phyloP scores from a whole-genome alignment of 2,888 invertebrate species.

The Ramazzottius varieornatus region DNA sequence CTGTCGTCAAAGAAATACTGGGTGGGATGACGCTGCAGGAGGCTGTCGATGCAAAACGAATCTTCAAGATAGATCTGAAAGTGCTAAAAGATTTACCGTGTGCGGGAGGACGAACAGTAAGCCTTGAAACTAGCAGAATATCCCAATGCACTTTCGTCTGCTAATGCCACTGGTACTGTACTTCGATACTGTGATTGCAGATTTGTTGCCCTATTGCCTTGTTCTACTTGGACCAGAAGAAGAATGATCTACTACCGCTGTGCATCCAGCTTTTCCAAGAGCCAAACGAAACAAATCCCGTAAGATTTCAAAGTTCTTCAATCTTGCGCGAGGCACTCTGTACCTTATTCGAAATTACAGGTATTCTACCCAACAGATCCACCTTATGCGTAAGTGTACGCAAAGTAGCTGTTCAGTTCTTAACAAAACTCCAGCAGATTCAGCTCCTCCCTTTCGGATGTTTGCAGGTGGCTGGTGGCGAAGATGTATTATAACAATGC shows the following conservation, averaged over 20 bases:
- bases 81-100: conserved; percentile 5
- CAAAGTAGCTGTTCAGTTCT: not conserved
- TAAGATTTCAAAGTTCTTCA: not conserved
- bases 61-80: conserved; percentile 22
- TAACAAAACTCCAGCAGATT: not conserved
- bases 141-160: too few species aligned
- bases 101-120: not conserved
- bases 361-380: conserved; percentile 9
- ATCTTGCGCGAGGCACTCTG: not conserved
- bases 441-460: not conserved
- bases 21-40: not conserved
- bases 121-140: too few species aligned
- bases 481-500: conserved; percentile 26
- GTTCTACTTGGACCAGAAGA: conserved; percentile 21
- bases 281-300: conserved; percentile 23
- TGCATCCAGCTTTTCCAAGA: conserved; percentile 26
- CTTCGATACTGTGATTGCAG: too few species aligned
- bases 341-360: not conserved
- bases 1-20: not conserved
- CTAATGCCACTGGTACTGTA: too few species aligned
- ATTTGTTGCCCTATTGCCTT: conserved; percentile 23
- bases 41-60: conserved; percentile 13
- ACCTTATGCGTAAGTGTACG: not conserved
- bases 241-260: conserved; percentile 19
- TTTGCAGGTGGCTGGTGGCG: conserved; percentile 19